Evolutionary conservation across 2,797 vertebrate species (phyloP).

Genomic region (Gambelia wislizenii): DNA sequence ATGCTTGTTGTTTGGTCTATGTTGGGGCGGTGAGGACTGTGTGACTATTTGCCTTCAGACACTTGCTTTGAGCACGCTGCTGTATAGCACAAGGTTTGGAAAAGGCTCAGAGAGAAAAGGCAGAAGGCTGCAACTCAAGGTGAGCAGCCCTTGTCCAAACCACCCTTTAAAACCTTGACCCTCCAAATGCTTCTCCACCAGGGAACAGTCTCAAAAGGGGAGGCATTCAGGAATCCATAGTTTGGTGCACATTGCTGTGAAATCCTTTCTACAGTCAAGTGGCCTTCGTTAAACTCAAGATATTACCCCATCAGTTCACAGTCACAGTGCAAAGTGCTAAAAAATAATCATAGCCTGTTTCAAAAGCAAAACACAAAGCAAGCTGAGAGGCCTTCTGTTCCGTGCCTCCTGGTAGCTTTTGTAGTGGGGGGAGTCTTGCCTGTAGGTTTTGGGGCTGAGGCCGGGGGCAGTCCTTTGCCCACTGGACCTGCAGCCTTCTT

Average conservation of each 20-base stretch:
- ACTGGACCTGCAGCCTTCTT: background rate
- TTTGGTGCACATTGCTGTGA: background rate
- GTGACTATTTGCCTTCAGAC: background rate
- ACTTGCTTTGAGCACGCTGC: background rate
- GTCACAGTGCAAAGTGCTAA: background rate
- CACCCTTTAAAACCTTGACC: background rate
- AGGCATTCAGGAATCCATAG: background rate
- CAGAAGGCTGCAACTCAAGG: background rate
- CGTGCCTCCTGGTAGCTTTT: background rate
- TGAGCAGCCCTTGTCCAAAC: background rate
- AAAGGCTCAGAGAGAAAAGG: background rate
- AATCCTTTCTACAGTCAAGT: background rate
- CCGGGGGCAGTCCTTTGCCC: too few relatives aligned
- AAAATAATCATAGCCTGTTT: background rate
- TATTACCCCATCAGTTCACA: background rate
- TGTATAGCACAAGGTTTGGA: background rate
- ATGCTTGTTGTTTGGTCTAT: too few relatives aligned
- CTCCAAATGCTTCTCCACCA: background rate
- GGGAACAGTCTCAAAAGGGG: background rate
- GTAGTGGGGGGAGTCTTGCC: too few relatives aligned
- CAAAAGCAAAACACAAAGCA: background rate
- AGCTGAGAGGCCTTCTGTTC: background rate
- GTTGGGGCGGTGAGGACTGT: background rate
- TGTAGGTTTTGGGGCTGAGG: background rate
- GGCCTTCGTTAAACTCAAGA: background rate